Conservation (phyloP, 2,797 vertebrate species). For the Mastacembelus armatus region DNA sequence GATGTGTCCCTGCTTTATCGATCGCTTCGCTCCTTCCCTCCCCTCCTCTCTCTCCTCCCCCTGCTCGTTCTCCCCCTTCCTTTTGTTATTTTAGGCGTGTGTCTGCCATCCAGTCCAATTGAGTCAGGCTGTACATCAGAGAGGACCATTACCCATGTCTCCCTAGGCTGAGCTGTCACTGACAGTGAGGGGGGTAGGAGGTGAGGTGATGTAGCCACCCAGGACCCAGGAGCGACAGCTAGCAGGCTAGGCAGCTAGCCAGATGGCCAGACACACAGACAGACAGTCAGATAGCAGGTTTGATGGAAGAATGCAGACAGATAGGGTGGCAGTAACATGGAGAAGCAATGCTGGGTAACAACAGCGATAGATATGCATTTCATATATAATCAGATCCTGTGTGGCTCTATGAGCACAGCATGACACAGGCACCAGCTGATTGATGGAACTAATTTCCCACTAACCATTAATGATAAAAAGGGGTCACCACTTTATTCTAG, state of each 20-base stretch:
- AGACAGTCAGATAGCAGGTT: conserved; percentile 26
- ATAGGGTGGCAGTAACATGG: conserved; percentile 37
- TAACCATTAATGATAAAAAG: conserved; percentile 17
- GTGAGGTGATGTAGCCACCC: conserved; percentile 74
- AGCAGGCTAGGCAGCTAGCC: conserved; percentile 58
- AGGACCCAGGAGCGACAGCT: conserved; percentile 73
- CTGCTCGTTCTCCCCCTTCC: conserved; percentile 68
- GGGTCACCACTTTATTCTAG: neutral
- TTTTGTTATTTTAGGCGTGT: conserved; percentile 85
- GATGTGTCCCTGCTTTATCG: conserved; percentile 84
- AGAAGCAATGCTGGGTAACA: conserved; percentile 28
- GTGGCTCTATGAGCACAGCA: conserved; percentile 5
- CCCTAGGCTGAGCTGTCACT: conserved; percentile 76
- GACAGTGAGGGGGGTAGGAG: conserved; percentile 64
- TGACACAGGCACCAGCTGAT: conserved; percentile 10
- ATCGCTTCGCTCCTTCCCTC: conserved; percentile 76
- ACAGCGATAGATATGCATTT: conserved; percentile 27
- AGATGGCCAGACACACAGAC: conserved; percentile 44
- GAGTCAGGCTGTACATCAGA: conserved; percentile 82
- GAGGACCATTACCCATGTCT: conserved; percentile 81
- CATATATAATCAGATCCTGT: conserved; percentile 14
- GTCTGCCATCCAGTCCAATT: conserved; percentile 83
- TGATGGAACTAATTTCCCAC: conserved; percentile 22
- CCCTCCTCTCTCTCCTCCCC: conserved; percentile 54
- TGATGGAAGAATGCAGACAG: conserved; percentile 51